Evolutionary conservation across 2,797 vertebrate species (phyloP).

Genomic region (Trematomus bernacchii): DNA sequence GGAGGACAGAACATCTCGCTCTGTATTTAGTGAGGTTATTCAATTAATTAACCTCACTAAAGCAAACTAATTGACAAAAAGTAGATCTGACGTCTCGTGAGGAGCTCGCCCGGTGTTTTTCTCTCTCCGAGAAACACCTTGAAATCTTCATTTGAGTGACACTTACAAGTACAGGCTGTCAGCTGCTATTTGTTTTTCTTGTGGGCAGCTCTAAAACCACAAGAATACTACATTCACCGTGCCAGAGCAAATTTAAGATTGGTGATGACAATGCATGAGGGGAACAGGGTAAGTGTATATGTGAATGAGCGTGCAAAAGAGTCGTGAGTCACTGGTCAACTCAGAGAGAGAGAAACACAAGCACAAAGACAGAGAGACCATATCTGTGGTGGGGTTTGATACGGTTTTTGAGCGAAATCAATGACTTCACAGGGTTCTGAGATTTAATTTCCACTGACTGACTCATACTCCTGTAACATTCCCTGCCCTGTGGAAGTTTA

Average conservation of each 20-base stretch:
- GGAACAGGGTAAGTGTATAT: conserved; percentile 5
- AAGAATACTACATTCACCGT: conserved; percentile 68
- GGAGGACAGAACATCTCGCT: not conserved
- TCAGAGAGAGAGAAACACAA: conserved; percentile 7
- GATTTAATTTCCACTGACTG: conserved; percentile 24
- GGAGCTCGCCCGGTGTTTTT: not conserved
- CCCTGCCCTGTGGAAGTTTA: not conserved
- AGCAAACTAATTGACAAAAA: conserved; percentile 39
- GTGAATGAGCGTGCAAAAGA: conserved; percentile 39
- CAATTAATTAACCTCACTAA: conserved; percentile 32
- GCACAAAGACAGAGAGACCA: not conserved
- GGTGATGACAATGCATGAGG: conserved; percentile 69
- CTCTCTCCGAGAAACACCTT: conserved; percentile 56
- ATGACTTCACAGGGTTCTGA: conserved; percentile 4
- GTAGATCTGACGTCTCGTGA: conserved; percentile 6
- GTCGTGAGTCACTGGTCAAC: conserved; percentile 49
- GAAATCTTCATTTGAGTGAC: conserved; percentile 55
- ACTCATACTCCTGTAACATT: conserved; percentile 1
- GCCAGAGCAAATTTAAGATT: conserved; percentile 75
- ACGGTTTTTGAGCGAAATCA: conserved; percentile 17
- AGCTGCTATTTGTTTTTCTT: conserved; percentile 74
- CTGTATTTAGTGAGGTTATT: conserved; percentile 31
- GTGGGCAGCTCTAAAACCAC: conserved; percentile 65
- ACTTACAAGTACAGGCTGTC: conserved; percentile 56
- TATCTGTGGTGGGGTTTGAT: not conserved